Evolutionary conservation across 2,888 invertebrate species (phyloP).

Genomic region (Leptinotarsa haldemani): DNA sequence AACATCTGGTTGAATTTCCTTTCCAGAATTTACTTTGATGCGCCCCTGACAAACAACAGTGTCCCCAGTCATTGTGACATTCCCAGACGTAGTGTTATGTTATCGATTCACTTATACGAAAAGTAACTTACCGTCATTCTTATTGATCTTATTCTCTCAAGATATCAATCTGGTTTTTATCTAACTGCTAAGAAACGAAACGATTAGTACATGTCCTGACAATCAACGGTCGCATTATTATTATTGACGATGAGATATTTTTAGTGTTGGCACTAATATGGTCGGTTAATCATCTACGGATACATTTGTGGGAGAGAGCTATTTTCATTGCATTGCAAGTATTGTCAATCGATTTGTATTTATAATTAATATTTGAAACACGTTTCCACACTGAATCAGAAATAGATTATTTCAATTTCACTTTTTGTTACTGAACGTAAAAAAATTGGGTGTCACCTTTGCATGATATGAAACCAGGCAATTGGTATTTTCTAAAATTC

Average conservation of each 20-base stretch:
- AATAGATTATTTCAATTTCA: too few species aligned
- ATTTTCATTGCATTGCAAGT: constrained; percentile 5
- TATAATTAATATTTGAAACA: background rate
- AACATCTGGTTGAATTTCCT: background rate
- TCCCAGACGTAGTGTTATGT: constrained; percentile 50
- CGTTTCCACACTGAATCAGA: too few species aligned
- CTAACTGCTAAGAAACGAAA: constrained; percentile 32
- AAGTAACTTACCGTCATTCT: constrained; percentile 43
- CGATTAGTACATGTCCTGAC: constrained; percentile 42
- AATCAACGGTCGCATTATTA: constrained; percentile 45
- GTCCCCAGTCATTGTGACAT: constrained; percentile 45
- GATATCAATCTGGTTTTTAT: constrained; percentile 44
- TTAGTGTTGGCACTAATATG: constrained; percentile 40
- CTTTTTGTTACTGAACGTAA: too few species aligned
- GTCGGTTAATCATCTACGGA: constrained; percentile 14
- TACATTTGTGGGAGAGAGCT: background rate
- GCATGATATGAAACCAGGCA: too few species aligned
- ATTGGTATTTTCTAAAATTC: too few species aligned
- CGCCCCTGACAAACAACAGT: constrained; percentile 31
- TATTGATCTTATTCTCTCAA: constrained; percentile 40
- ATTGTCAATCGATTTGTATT: constrained; percentile 2
- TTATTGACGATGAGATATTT: constrained; percentile 44
- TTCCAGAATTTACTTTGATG: background rate
- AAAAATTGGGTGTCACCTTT: too few species aligned
- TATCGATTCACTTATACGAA: constrained; percentile 49